A percentile compares a stretch with the other conserved stretches of the same genome.
Evolutionary conservation across 2,888 invertebrate genomes (phyloP).

Genomic region (Thymelicus lineola): DNA sequence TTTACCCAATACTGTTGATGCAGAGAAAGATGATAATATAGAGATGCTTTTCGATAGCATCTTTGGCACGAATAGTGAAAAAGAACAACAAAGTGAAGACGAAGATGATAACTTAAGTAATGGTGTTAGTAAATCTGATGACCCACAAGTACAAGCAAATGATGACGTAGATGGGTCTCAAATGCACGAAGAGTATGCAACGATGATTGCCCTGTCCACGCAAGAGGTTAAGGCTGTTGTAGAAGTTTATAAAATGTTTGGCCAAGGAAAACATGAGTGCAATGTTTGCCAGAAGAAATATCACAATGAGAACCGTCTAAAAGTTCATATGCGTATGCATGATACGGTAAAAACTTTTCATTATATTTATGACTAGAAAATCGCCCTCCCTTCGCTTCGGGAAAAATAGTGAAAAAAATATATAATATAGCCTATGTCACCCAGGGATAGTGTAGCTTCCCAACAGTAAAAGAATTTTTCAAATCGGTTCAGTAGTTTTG

Average conservation of each 20-base stretch:
- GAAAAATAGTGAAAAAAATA: too few species aligned
- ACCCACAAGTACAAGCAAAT: conserved; percentile 37
- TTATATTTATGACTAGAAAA: not conserved
- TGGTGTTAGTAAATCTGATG: conserved; percentile 33
- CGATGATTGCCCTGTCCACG: conserved; percentile 62
- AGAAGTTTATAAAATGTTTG: conserved; percentile 65
- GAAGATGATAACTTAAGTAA: conserved; percentile 44
- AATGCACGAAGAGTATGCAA: conserved; percentile 71
- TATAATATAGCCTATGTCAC: too few species aligned
- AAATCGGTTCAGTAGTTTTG: too few species aligned
- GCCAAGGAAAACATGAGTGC: conserved; percentile 62
- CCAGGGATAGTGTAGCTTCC: too few species aligned
- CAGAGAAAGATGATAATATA: conserved; percentile 31
- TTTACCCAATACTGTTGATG: not conserved
- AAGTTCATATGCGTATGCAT: conserved; percentile 70
- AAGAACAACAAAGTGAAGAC: conserved; percentile 40
- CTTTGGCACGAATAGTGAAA: conserved; percentile 40
- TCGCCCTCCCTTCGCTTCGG: too few species aligned
- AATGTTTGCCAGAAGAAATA: conserved; percentile 62
- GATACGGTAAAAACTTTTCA: conserved; percentile 59
- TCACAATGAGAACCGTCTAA: conserved; percentile 58
- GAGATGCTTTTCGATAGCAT: conserved; percentile 39
- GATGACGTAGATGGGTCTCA: conserved; percentile 60
- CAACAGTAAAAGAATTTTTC: too few species aligned
- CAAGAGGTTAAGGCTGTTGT: conserved; percentile 70